Evolutionary conservation across 2,113 vertebrate species (phyloP).

Genomic region (Nyctereutes procyonoides): DNA sequence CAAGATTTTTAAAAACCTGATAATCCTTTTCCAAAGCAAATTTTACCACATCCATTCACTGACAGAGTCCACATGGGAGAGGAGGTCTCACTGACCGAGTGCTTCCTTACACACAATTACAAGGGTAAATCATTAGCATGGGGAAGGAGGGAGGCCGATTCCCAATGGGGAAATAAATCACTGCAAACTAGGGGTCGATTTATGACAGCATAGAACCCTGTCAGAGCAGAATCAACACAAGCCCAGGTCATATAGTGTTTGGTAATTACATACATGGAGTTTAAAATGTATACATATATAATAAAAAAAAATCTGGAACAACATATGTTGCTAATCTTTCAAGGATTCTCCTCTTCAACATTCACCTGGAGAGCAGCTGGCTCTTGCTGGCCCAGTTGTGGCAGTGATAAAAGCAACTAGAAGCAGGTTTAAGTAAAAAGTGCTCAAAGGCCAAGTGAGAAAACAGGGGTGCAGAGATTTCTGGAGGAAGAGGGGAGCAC

Average conservation of each 20-base stretch:
- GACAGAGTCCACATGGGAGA: background rate
- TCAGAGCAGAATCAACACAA: conserved; percentile 51
- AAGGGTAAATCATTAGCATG: background rate
- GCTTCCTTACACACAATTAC: conserved; percentile 35
- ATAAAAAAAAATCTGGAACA: conserved; percentile 64
- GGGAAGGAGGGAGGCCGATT: background rate
- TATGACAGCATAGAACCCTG: background rate
- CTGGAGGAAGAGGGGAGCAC: background rate
- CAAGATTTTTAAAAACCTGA: background rate
- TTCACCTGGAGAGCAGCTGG: conserved; percentile 63
- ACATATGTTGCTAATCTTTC: conserved; percentile 44
- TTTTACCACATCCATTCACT: background rate
- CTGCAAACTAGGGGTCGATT: conserved; percentile 36
- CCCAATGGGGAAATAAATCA: conserved; percentile 48
- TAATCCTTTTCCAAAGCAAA: conserved; percentile 1
- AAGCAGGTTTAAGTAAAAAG: conserved; percentile 76
- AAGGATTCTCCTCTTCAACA: conserved; percentile 49
- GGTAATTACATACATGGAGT: conserved; percentile 35
- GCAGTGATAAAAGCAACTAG: conserved; percentile 81
- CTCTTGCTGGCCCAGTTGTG: background rate
- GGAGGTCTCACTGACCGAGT: background rate
- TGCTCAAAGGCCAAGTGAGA: conserved; percentile 78
- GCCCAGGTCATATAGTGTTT: conserved; percentile 32
- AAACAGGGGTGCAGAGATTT: conserved; percentile 40
- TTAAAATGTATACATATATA: conserved; percentile 67